These are phyloP conservation scores for Peromyscus aztecus DNA, from an alignment of 2,797 vertebrate genomes.

Conservation along the genomic window DNA sequence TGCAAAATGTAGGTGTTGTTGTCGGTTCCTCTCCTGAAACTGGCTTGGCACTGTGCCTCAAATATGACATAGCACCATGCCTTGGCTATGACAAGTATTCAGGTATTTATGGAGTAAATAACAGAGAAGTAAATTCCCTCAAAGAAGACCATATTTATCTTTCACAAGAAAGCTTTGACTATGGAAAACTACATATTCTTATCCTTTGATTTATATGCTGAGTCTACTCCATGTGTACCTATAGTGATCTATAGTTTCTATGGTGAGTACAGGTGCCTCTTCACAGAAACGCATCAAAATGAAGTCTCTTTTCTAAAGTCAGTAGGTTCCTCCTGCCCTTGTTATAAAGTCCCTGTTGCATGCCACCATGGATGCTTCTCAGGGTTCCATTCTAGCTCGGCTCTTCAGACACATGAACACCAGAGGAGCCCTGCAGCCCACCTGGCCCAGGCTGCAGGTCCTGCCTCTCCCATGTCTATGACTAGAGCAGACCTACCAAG, in stretches of 20 bases:
- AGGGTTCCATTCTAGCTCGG: neutral
- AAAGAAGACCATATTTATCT: neutral
- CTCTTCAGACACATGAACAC: neutral
- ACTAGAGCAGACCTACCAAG: neutral
- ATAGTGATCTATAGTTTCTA: neutral
- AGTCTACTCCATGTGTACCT: neutral
- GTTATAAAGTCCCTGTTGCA: neutral
- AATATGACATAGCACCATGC: neutral
- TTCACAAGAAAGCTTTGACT: constrained; percentile 7
- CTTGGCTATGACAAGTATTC: neutral
- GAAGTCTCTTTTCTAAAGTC: neutral
- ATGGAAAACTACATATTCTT: neutral
- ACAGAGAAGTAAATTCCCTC: neutral
- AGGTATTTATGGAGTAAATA: neutral
- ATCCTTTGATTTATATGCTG: neutral
- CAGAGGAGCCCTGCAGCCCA: neutral
- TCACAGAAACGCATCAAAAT: neutral
- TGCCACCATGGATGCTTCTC: neutral
- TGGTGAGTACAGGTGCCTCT: neutral
- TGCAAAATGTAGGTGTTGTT: neutral
- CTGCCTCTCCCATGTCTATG: neutral
- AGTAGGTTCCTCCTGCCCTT: neutral
- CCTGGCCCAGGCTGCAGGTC: neutral
- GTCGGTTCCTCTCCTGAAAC: neutral
- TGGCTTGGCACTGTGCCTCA: neutral